Conservation (phyloP, 1,140 invertebrate species). For the Zophobas morio region DNA sequence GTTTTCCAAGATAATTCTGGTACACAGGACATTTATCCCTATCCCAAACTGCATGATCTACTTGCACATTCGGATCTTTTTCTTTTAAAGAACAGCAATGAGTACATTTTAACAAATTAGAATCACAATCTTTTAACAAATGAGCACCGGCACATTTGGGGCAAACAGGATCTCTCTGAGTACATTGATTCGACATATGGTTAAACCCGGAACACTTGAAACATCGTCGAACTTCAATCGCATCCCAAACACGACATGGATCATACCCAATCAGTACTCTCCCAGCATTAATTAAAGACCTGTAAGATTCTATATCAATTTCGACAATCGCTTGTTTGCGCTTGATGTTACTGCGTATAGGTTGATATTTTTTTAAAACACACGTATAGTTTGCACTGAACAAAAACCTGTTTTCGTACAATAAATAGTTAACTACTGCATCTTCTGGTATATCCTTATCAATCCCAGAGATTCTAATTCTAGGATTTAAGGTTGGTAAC, state of each 20-base stretch:
- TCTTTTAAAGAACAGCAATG: neutral
- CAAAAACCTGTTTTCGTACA: neutral
- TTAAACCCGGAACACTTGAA: neutral
- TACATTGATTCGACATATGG: neutral
- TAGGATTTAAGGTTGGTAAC: neutral
- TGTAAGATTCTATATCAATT: neutral
- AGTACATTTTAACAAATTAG: neutral
- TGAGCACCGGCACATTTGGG: neutral
- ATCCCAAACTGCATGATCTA: neutral
- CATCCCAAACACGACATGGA: neutral
- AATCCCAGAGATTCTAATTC: neutral
- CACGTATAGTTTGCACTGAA: neutral
- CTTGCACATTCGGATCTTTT: neutral
- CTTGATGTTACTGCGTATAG: neutral
- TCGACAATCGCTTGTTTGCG: neutral
- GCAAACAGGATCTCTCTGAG: neutral
- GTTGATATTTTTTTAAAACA: neutral
- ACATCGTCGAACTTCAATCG: neutral
- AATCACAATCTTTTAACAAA: neutral
- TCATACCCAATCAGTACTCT: neutral
- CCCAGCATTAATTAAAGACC: neutral
- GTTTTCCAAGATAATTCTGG: neutral
- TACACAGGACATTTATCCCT: neutral
- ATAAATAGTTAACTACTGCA: neutral
- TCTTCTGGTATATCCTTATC: neutral